phyloP scores from a whole-genome alignment of 1,140 invertebrate genomes.

The Scaptomyza graminum region DNA sequence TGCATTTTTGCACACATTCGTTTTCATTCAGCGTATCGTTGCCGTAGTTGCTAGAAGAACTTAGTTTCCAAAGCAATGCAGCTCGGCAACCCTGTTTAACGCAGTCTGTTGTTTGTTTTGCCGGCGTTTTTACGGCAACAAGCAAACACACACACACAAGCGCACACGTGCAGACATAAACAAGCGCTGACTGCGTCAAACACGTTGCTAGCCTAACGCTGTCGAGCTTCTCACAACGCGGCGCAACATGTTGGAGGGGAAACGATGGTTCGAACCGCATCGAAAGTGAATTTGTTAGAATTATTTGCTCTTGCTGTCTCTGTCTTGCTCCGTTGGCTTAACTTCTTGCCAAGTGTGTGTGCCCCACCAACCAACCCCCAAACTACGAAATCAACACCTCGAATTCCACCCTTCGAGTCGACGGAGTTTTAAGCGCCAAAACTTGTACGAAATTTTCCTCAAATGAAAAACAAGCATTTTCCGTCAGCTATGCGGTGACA shows the following conservation, averaged over 20 bases:
- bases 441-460: slow-evolving; percentile 56
- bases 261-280: slow-evolving; percentile 53
- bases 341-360: no score
- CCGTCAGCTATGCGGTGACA: slow-evolving; percentile 21
- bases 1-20: no score
- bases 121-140: slow-evolving; percentile 55
- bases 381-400: neutral
- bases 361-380: slow-evolving; percentile 47
- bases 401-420: slow-evolving; percentile 13
- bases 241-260: slow-evolving; percentile 63
- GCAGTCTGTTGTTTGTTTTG: slow-evolving; percentile 65
- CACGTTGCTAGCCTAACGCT: slow-evolving; percentile 10
- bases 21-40: neutral
- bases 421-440: slow-evolving; percentile 63
- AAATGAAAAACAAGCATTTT: slow-evolving; percentile 71
- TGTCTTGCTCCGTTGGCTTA: slow-evolving; percentile 17
- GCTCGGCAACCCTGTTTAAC: slow-evolving; percentile 34
- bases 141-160: slow-evolving; percentile 23
- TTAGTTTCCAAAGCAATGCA: slow-evolving; percentile 9
- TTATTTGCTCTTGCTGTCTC: slow-evolving; percentile 11
- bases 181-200: slow-evolving; percentile 1
- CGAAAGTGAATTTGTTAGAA: slow-evolving; percentile 68
- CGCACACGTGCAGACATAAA: neutral
- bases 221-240: slow-evolving; percentile 14
- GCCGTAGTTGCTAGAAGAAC: slow-evolving; percentile 5